Evolutionary conservation across 1,140 invertebrate genomes (phyloP), one percentile per base, ranked within the genome.

Genomic region (Daktulosphaira vitifoliae): DNA sequence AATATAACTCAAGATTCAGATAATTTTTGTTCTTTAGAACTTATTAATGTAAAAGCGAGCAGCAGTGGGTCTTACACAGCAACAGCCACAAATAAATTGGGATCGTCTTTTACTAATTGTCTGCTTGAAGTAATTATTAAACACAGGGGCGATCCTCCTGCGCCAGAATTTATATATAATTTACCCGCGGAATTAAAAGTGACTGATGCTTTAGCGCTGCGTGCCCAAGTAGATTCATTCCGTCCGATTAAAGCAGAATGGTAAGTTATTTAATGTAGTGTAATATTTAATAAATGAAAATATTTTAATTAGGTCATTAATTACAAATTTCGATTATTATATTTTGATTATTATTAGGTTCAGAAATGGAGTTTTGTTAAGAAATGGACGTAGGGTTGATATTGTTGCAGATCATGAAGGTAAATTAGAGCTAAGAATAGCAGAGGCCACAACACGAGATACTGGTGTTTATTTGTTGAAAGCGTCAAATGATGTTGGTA

Each of bases 1-100:
- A 44, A 25, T 2, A 9, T 9, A 0, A 15, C 8, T 23, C 25
- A 23, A 7, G 37, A 66, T 11, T 20, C 53, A 1, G 79, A 80
- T 13, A 79, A 84, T 67, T 92, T 92, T 74, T 81, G 87, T 72
- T 90, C 89, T 0, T 73, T 96, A 49, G 94, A 96, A 76, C 86
- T 96, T 8, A 79, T 81, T 6, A 77, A 81, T 20, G 78, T 86
- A 0, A 84, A 81, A 0, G 49, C 71, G 1, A 74, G 82, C 22
- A 93, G 96, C 74, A 83, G 83, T 3, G 94, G 92, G 13, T 78
- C 85, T n/a, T 98, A 96, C 74, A 85, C 82, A 0, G 94, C 90
- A 68, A 83, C 84, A 0, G 92, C 92, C 2, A 83, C 82, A 7
- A 96, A 96, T 74, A 84, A 87, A 68, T 84, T 94, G 5, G 93